Base-by-base conservation (phyloP, 1,140 invertebrate species). In the Drosophila chauvacae region DNA sequence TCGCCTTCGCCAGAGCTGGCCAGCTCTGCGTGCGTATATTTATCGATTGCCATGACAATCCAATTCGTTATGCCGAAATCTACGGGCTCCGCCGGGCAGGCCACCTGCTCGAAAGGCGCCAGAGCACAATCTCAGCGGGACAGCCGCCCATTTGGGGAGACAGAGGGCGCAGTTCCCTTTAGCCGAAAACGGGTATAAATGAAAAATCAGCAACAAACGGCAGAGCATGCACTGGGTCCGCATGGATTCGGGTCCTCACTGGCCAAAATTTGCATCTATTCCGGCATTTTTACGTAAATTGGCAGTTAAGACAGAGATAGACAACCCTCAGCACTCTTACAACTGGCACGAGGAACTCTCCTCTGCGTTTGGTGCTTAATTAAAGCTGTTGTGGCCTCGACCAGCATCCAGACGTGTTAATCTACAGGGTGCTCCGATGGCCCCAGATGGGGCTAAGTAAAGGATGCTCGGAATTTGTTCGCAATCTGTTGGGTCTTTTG, bases 61-160 rank as follows among this genome's bases (percentile, higher is more conserved):
- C 83, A 72, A 86, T 87, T 82, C 83, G 79, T 78, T 79, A 87
- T 87, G 83, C 79, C 63, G 77, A 85, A 84, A 85, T 86, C 81
- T 84, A 84, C 63, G 81, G 81, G 81, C 76, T 62, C 61, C 61
- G 33, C 39, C 51, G 5, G 33, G 33, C 41, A 7, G 50, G n/a
- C 39, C 72, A 58, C 45, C 55, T 62, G 57, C 37, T 37, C 13
- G 18, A 47, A 33, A 26, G 53, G 74, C 71, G 69, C 42, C 35
- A 63, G 59, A 33, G 35, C 66, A 68, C 37, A 77, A 16, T 59
- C 61, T 48, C 41, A 51, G 55, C 35, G 55, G 55, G 55, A 57
- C 55, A 57, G 5, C 33, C 35, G 16, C 35, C 55, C 55, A 42
- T 26, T 26, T 13, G 55, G 55, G 35, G 11, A 14, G 20, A 39